phyloP scores from a whole-genome alignment of 2,113 vertebrate genomes.

The Gallinago media region DNA sequence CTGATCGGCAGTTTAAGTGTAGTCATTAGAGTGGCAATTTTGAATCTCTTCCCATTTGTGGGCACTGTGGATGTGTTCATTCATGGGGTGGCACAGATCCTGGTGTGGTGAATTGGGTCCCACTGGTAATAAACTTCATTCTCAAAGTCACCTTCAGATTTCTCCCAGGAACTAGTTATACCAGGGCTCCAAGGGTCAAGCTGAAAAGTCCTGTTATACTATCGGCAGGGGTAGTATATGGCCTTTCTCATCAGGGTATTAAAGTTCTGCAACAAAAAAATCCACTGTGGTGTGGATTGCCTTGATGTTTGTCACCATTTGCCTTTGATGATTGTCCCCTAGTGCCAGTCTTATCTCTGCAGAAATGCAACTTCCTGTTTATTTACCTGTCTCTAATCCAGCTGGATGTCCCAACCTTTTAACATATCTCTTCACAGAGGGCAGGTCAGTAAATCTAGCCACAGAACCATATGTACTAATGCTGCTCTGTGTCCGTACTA shows the following conservation, averaged over 20 bases:
- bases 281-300: background rate
- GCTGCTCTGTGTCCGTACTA: background rate
- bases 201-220: background rate
- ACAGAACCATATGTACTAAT: background rate
- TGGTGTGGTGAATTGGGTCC: background rate
- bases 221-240: background rate
- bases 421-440: background rate
- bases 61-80: background rate
- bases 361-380: conserved; percentile 1
- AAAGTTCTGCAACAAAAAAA: background rate
- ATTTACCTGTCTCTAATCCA: conserved; percentile 17
- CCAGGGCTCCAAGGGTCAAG: background rate
- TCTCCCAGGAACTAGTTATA: background rate
- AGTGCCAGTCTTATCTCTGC: conserved; percentile 21
- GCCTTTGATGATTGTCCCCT: background rate
- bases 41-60: background rate
- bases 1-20: conserved; percentile 39
- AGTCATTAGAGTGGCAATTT: conserved; percentile 23
- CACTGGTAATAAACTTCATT: conserved; percentile 13
- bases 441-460: background rate
- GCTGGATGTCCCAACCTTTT: background rate
- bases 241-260: background rate
- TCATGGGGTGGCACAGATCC: background rate
- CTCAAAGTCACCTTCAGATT: background rate
- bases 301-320: background rate